phyloP scores from a whole-genome alignment of 2,113 vertebrate genomes.

The Procapra przewalskii region DNA sequence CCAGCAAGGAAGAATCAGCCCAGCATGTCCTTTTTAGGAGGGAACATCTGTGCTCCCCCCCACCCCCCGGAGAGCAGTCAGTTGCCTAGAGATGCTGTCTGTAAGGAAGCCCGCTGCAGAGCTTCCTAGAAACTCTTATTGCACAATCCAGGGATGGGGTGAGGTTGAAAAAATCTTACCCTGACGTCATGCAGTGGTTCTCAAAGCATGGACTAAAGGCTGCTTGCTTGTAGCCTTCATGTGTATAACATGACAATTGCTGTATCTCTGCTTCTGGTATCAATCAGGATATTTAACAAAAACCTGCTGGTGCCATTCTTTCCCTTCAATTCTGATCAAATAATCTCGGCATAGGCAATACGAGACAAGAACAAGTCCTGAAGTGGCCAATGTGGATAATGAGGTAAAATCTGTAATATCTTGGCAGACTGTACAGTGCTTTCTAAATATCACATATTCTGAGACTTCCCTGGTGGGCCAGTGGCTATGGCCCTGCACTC shows the following conservation, averaged over 20 bases:
- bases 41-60: slow-evolving; percentile 34
- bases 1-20: not conserved
- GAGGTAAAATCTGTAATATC: not conserved
- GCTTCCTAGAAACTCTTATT: not conserved
- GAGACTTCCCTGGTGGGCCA: not conserved
- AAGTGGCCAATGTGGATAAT: not conserved
- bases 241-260: not conserved
- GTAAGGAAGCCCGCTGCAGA: slow-evolving; percentile 30
- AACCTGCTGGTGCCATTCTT: not conserved
- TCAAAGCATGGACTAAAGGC: not conserved
- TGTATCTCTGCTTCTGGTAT: not conserved
- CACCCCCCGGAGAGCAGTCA: not conserved
- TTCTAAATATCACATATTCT: not conserved
- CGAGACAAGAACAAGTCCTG: not conserved
- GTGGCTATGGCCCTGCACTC: not conserved
- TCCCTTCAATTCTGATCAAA: not conserved
- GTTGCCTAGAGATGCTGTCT: not conserved
- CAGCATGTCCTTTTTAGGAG: slow-evolving; percentile 49
- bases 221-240: not conserved
- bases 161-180: not conserved
- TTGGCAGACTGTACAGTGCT: not conserved
- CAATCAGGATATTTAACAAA: not conserved
- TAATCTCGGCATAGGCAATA: too few species aligned
- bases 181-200: not conserved
- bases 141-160: not conserved